Evolutionary conservation across 2,113 vertebrate genomes (phyloP).

Genomic region (Jacana jacana): DNA sequence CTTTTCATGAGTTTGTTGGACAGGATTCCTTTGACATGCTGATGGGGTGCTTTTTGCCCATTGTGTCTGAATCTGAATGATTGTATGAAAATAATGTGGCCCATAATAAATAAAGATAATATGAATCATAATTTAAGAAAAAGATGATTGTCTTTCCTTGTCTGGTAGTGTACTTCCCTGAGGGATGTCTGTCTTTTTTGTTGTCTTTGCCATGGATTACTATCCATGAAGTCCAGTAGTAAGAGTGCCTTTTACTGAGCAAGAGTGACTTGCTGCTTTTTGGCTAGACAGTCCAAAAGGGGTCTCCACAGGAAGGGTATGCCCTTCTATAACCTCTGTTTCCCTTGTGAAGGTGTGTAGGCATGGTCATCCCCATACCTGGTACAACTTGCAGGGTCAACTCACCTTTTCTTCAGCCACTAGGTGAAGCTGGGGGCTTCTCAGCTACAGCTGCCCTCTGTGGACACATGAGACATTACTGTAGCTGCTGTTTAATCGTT

Average conservation of each 20-base stretch:
- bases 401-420: neutral
- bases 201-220: neutral
- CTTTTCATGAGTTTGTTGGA: neutral
- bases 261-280: neutral
- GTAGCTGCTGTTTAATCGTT: neutral
- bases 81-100: neutral
- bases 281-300: neutral
- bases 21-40: neutral
- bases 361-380: rapidly evolving
- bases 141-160: neutral
- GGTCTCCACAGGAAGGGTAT: neutral
- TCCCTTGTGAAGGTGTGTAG: neutral
- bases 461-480: neutral
- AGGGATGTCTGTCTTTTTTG: neutral
- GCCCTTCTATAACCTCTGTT: neutral
- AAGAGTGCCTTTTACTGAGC: neutral
- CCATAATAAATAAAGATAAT: neutral
- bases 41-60: neutral
- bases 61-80: neutral
- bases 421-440: neutral
- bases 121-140: neutral
- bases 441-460: neutral
- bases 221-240: rapidly evolving
- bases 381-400: neutral
- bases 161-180: neutral